These are phyloP conservation scores for Drosophila ustulata DNA, from an alignment of 2,888 invertebrate genomes.

Conservation along the genomic window DNA sequence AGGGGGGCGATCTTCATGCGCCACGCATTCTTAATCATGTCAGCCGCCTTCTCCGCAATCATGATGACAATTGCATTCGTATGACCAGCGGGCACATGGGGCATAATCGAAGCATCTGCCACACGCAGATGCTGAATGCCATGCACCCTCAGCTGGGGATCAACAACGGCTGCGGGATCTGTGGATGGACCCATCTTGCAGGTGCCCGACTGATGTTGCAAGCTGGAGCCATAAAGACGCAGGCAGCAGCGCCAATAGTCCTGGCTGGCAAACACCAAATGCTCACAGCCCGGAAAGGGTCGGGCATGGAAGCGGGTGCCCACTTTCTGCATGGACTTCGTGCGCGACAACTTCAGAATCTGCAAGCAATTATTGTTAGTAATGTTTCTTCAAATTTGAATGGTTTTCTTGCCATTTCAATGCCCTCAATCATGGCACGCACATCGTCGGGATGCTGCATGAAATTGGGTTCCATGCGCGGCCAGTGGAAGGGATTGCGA, in stretches of 20 bases:
- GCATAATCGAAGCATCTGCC: conserved; percentile 87
- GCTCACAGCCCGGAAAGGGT: conserved; percentile 90
- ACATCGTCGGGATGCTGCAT: conserved; percentile 90
- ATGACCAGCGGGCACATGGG: conserved; percentile 87
- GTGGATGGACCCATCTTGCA: conserved; percentile 89
- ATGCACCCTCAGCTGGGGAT: conserved; percentile 87
- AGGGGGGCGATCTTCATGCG: conserved; percentile 60
- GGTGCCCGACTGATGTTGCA: conserved; percentile 90
- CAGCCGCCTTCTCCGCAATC: conserved; percentile 88
- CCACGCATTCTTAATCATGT: conserved; percentile 86
- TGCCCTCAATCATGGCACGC: conserved; percentile 90
- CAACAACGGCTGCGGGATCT: conserved; percentile 88
- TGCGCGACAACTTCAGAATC: conserved; percentile 87
- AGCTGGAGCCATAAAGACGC: conserved; percentile 89
- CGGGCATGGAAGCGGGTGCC: conserved; percentile 86
- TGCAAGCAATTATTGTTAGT: conserved; percentile 64
- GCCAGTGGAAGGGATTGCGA: conserved; percentile 90
- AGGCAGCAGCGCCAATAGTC: conserved; percentile 91
- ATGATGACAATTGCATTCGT: conserved; percentile 87
- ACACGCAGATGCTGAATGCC: conserved; percentile 86
- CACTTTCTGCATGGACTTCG: conserved; percentile 86
- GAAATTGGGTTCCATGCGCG: conserved; percentile 93
- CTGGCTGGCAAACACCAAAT: conserved; percentile 87
- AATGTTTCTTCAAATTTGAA: neutral
- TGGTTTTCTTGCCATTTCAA: conserved; percentile 87